Evolutionary conservation across 2,797 vertebrate species (phyloP).

Genomic region (Lagocephalus sceleratus): DNA sequence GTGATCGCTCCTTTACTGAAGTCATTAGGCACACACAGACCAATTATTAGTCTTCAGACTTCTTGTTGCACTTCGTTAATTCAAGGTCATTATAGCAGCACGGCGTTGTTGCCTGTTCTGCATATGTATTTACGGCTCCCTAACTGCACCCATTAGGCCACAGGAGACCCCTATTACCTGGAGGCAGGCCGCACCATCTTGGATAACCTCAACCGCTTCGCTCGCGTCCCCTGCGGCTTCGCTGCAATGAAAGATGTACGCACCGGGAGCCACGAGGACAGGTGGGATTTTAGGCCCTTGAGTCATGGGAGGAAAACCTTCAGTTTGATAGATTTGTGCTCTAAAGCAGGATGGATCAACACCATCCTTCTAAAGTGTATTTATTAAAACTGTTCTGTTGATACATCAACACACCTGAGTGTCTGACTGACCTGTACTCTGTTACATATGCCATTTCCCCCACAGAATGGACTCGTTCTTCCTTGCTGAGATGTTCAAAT

Average conservation of each 20-base stretch:
- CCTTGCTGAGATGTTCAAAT: constrained; percentile 99
- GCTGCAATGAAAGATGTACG: constrained; percentile 99
- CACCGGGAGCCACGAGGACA: constrained; percentile 97
- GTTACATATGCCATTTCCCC: constrained; percentile 2
- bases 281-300: constrained; percentile 70
- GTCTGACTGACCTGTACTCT: neutral
- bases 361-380: no score
- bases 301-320: neutral
- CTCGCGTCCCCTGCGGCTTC: constrained; percentile 96
- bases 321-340: no score
- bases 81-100: neutral
- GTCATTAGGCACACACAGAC: constrained; percentile 6
- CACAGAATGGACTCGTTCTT: constrained; percentile 98
- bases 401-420: no score
- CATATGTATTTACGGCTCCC: constrained; percentile 2
- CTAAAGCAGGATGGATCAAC: no score
- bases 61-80: neutral
- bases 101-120: constrained; percentile 4
- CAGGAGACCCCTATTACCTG: constrained; percentile 94
- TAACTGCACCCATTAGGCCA: constrained; percentile 77
- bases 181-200: constrained; percentile 96
- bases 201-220: constrained; percentile 97
- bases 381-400: no score
- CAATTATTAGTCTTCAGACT: constrained; percentile 9
- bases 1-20: constrained; percentile 2